A percentile compares a stretch with the other conserved stretches of the same genome.
These are phyloP conservation scores for Drosophila elegans DNA, from an alignment of 1,140 invertebrate species.

Conservation along the genomic window DNA sequence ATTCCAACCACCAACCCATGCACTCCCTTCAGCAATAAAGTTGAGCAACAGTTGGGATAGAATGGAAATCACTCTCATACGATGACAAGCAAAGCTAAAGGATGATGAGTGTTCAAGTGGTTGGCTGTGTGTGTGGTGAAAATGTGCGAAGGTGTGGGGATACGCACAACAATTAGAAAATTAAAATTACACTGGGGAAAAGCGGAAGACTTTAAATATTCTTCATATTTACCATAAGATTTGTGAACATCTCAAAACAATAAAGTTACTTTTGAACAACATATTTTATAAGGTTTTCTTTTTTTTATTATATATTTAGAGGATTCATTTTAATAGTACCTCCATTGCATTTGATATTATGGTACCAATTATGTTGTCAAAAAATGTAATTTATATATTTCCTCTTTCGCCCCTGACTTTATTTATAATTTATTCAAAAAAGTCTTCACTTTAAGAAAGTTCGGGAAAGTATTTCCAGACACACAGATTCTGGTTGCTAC, in stretches of 20 bases:
- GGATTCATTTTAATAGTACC: too few relatives aligned
- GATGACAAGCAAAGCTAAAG: slow-evolving; percentile 43
- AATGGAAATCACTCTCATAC: slow-evolving; percentile 74
- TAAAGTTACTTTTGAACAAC: too few relatives aligned
- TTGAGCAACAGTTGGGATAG: slow-evolving; percentile 75
- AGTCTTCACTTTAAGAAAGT: background rate
- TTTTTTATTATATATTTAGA: too few relatives aligned
- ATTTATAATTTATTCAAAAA: background rate
- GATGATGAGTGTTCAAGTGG: slow-evolving; percentile 40
- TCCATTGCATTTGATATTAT: too few relatives aligned
- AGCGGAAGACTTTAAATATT: background rate
- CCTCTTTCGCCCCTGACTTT: background rate
- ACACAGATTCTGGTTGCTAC: background rate
- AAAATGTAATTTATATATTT: background rate
- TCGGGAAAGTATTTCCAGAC: background rate
- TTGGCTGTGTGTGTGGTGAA: slow-evolving; percentile 6
- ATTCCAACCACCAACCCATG: slow-evolving; percentile 2
- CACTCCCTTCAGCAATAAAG: slow-evolving; percentile 13
- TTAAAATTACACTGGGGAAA: slow-evolving; percentile 64
- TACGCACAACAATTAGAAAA: slow-evolving; percentile 74
- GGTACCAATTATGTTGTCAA: too few relatives aligned
- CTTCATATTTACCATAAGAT: too few relatives aligned
- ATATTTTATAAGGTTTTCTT: too few relatives aligned
- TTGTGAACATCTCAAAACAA: too few relatives aligned
- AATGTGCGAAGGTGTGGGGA: slow-evolving; percentile 13